These are phyloP conservation scores for Hemithea aestivaria DNA, from an alignment of 2,888 invertebrate genomes.

Conservation along the genomic window DNA sequence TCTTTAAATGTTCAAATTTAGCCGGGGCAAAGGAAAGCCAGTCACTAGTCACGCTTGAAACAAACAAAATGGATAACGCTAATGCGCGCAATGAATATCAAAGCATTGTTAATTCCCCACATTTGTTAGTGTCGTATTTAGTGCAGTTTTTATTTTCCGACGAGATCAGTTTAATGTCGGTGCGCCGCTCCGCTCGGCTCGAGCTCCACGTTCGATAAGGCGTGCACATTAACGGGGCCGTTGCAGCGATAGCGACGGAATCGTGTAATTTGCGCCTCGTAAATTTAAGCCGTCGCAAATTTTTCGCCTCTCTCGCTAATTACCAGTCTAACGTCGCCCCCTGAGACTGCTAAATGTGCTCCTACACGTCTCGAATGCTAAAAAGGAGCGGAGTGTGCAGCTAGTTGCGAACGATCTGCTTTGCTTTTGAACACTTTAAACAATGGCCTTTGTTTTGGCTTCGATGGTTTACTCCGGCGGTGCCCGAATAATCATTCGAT, in stretches of 20 bases:
- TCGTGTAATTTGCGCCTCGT: slow-evolving; percentile 78
- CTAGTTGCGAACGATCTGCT: slow-evolving; percentile 54
- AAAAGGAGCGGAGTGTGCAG: slow-evolving; percentile 50
- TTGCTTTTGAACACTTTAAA: slow-evolving; percentile 56
- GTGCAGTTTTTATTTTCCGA: slow-evolving; percentile 45
- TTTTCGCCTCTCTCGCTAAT: slow-evolving; percentile 77
- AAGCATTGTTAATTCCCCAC: slow-evolving; percentile 21
- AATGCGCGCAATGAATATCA: slow-evolving; percentile 9
- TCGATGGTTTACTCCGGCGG: slow-evolving; percentile 48
- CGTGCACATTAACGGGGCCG: slow-evolving; percentile 70
- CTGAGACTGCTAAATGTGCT: slow-evolving; percentile 72
- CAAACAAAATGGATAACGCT: slow-evolving; percentile 6
- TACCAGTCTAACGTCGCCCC: slow-evolving; percentile 73
- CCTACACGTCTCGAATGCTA: slow-evolving; percentile 71
- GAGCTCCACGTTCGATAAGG: slow-evolving; percentile 65
- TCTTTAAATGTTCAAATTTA: too few species aligned
- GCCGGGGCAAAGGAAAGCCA: not conserved
- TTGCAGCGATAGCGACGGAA: slow-evolving; percentile 72
- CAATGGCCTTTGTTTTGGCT: slow-evolving; percentile 73
- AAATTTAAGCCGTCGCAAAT: slow-evolving; percentile 77
- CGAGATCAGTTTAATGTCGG: slow-evolving; percentile 53
- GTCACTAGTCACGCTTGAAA: slow-evolving; percentile 1
- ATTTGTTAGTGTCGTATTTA: slow-evolving; percentile 32
- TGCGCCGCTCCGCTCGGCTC: slow-evolving; percentile 30
- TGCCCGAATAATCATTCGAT: slow-evolving; percentile 51